Percentiles rank a stretch among this genome's conserved stretches.
Evolutionary conservation across 2,888 invertebrate species (phyloP).

Genomic region (Epistrophella euchroma): DNA sequence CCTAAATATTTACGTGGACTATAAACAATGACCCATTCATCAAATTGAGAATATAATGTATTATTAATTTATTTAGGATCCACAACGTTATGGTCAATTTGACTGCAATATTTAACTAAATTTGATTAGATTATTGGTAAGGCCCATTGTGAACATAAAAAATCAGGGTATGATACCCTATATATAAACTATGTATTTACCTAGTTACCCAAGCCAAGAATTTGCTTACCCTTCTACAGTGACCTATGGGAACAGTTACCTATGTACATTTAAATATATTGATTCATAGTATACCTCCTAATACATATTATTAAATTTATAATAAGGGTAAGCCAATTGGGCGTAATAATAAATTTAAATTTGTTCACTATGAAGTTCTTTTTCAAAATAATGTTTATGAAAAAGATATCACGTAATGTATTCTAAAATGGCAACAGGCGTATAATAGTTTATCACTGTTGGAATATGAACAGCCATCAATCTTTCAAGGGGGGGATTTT

Average conservation of each 20-base stretch:
- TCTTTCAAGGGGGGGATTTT: constrained; percentile 55
- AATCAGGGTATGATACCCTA: too few relatives aligned
- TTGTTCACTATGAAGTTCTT: constrained; percentile 8
- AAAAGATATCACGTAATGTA: constrained; percentile 17
- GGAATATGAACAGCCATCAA: constrained; percentile 59
- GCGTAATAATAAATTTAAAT: constrained; percentile 26
- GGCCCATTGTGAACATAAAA: too few relatives aligned
- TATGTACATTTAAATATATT: neutral
- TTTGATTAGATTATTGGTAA: too few relatives aligned
- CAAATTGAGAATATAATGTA: too few relatives aligned
- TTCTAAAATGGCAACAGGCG: constrained; percentile 24
- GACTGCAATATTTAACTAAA: too few relatives aligned
- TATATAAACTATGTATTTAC: neutral
- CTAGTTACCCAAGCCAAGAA: neutral
- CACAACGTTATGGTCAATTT: too few relatives aligned
- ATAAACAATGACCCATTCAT: too few relatives aligned
- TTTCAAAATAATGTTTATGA: constrained; percentile 12
- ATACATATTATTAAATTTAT: neutral
- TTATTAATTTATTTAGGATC: too few relatives aligned
- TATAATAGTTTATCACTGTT: constrained; percentile 54
- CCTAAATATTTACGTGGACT: too few relatives aligned
- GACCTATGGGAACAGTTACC: neutral
- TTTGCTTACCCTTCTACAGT: neutral
- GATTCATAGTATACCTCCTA: neutral
- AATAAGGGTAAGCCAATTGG: neutral